Conservation (phyloP, 2,113 vertebrate genomes). For the Planiliza haematocheilus region DNA sequence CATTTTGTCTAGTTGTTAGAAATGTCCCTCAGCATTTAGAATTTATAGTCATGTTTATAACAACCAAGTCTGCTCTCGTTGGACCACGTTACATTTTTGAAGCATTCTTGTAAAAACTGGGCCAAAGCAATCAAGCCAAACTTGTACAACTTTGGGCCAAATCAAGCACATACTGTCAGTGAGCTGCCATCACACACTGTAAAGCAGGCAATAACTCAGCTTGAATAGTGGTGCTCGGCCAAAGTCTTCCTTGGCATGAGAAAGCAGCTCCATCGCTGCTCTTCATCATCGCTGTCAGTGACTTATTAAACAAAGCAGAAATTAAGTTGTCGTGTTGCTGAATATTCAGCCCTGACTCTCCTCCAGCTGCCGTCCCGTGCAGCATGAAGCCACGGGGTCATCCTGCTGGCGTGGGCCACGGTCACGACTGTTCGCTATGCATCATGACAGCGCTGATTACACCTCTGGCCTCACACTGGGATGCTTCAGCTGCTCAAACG, state of each 20-base stretch:
- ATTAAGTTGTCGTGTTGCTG: not conserved
- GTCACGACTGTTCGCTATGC: not conserved
- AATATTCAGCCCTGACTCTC: not conserved
- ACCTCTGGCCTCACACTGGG: not conserved
- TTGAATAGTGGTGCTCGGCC: not conserved
- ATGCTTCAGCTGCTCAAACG: conserved; percentile 7
- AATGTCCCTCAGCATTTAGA: not conserved
- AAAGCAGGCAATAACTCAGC: not conserved
- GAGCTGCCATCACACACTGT: not conserved
- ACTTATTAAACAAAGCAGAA: not conserved
- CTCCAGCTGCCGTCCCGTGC: not conserved
- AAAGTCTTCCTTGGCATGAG: conserved; percentile 1
- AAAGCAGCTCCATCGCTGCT: not conserved
- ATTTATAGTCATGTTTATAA: not conserved
- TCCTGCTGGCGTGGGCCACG: not conserved
- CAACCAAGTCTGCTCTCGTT: not conserved
- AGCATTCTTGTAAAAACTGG: not conserved
- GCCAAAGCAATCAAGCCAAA: not conserved
- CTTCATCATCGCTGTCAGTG: not conserved
- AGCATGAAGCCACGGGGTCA: not conserved
- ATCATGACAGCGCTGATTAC: conserved; percentile 9
- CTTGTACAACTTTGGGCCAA: not conserved
- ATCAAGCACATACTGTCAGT: not conserved
- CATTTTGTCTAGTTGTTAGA: not conserved
- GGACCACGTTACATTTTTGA: not conserved